Base-by-base conservation (phyloP, 1,140 invertebrate species). In the Diprion similis region DNA sequence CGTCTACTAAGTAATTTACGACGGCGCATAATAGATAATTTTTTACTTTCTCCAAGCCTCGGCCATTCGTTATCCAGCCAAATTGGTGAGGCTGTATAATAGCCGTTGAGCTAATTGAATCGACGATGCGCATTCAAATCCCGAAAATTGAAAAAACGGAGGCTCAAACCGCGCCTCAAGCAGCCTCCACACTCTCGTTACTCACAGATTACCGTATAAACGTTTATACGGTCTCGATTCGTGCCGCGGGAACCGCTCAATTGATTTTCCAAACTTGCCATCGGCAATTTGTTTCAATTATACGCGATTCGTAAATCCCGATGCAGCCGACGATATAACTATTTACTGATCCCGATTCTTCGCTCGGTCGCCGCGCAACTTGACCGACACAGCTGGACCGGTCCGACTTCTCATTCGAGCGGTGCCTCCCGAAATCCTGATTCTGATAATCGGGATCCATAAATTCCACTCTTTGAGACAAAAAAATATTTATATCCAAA, bases 211-310 rank as follows among this genome's bases (percentile, higher is more conserved):
- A 64, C 13, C 17, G 59, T 64, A 64, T 18, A 64, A 15, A 15
- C 59, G 59, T 64, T 15, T 15, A 15, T 15, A 64, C 59, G 59
- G 59, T 18, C 13, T 15, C 13, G 59, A 1, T 64, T 15, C 17
- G 59, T 18, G 66, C 11, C 17, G 66, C 11, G 59, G 37, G 37
- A 68, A 68, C 18, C 66, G 37, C 37, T 68, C 18, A 68, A 68
- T 68, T 68, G 66, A 11, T 45, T 18, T 68, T 18, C 11, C 11
- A 46, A 81, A 76, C 77, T 71, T 77, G 78, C 81, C 79, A 81
- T 81, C 82, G 81, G 82, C 80, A 80, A 81, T 81, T 83, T 81
- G 78, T 81, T 81, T 83, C 80, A 81, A 83, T 82, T 81, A 81
- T 77, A 78, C n/a, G 51, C 78, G 79, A 81, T 77, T 75, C 76